A percentile compares a stretch with the other conserved stretches of the same genome.
phyloP scores from a whole-genome alignment of 2,113 vertebrate genomes.

The Enhydra lutris region DNA sequence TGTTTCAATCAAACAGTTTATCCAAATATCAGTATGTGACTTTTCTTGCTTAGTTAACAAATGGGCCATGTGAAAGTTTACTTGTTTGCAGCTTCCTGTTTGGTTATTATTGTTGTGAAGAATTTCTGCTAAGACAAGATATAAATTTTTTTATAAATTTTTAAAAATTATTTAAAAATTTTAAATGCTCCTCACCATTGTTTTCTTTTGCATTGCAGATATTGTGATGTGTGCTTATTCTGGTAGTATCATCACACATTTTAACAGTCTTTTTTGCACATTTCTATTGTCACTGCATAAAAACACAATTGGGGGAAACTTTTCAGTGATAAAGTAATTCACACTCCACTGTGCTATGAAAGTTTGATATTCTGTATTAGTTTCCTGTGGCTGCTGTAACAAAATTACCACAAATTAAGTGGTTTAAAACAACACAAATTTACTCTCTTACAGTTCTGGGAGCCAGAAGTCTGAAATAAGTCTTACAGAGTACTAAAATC shows the following conservation, averaged over 20 bases:
- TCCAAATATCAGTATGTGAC: neutral
- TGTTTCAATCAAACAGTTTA: neutral
- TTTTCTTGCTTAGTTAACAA: neutral
- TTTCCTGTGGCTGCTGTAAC: neutral
- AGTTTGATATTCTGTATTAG: neutral
- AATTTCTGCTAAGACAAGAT: neutral
- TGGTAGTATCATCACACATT: neutral
- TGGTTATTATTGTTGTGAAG: neutral
- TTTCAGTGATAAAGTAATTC: slow-evolving; percentile 22
- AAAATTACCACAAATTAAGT: slow-evolving; percentile 17
- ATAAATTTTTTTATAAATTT: neutral
- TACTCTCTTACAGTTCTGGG: neutral
- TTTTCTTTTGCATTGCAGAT: neutral
- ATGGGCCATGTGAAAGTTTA: neutral
- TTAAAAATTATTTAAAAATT: neutral
- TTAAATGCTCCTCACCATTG: neutral
- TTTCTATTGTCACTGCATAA: neutral
- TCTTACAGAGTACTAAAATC: neutral
- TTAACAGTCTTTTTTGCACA: neutral
- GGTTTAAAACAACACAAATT: neutral
- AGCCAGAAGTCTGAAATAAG: neutral
- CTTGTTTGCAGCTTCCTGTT: neutral
- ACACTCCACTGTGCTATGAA: neutral
- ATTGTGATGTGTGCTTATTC: neutral
- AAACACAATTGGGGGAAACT: neutral